phyloP scores from a whole-genome alignment of 2,113 vertebrate species.

The Dipodomys spectabilis region DNA sequence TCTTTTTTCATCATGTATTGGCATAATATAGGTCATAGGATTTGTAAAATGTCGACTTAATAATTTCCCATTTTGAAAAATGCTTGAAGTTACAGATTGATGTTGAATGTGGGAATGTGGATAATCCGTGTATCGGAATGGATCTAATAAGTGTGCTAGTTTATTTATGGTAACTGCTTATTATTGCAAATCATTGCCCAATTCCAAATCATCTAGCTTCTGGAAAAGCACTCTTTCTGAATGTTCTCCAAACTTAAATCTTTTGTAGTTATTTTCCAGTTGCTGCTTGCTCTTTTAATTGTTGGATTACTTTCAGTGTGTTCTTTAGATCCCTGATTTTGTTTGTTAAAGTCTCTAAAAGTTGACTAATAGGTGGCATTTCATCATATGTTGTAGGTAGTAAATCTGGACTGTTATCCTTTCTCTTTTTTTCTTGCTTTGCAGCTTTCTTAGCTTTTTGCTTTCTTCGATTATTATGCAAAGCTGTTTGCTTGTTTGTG shows the following conservation, averaged over 20 bases:
- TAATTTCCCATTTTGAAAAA: background rate
- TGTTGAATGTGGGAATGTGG: background rate
- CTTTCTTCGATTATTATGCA: constrained; percentile 91
- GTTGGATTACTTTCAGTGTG: background rate
- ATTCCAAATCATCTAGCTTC: constrained; percentile 79
- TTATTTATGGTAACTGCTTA: background rate
- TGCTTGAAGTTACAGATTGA: background rate
- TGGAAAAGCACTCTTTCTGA: background rate
- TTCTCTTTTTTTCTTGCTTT: constrained; percentile 90
- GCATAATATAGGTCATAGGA: background rate
- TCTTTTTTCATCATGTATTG: background rate
- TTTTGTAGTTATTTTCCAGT: background rate
- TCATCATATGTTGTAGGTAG: background rate
- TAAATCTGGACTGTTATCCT: constrained; percentile 70
- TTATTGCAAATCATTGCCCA: constrained; percentile 68
- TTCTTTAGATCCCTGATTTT: background rate
- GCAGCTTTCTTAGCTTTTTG: constrained; percentile 91
- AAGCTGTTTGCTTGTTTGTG: background rate
- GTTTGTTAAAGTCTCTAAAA: background rate
- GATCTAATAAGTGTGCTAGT: background rate
- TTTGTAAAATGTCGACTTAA: background rate
- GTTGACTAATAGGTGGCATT: background rate
- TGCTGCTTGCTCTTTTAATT: background rate
- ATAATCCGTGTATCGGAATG: background rate
- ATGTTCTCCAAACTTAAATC: background rate